Evolutionary conservation across 2,113 vertebrate species (phyloP).

Genomic region (Clarias batrachus): DNA sequence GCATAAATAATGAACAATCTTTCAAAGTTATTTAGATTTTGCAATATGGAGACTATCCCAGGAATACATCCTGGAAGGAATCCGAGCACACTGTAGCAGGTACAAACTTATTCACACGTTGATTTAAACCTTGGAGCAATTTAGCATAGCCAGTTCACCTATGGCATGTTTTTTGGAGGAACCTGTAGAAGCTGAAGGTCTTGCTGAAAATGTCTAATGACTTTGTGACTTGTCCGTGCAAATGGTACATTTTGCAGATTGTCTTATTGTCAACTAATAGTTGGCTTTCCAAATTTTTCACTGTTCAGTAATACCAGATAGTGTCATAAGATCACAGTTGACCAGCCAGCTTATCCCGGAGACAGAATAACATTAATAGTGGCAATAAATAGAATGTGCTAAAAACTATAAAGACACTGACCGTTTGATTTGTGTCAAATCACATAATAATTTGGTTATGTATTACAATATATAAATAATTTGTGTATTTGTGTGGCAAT

Average conservation of each 20-base stretch:
- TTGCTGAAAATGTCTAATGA: too few relatives aligned
- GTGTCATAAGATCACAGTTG: neutral
- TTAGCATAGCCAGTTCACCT: neutral
- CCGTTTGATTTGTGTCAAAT: neutral
- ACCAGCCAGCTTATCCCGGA: neutral
- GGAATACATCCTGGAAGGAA: neutral
- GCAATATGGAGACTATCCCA: neutral
- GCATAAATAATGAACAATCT: neutral
- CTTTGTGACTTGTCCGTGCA: neutral
- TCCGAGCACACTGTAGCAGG: neutral
- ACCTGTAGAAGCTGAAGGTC: neutral
- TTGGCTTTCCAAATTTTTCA: neutral
- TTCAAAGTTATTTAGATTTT: neutral
- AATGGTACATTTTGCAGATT: neutral
- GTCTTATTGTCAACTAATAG: neutral
- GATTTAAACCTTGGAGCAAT: neutral
- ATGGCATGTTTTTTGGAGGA: neutral
- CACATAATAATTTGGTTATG: neutral
- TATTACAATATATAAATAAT: too few relatives aligned
- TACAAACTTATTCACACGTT: neutral
- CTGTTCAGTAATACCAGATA: neutral
- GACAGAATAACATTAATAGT: neutral
- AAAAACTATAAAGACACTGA: neutral
- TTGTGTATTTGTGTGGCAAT: too few relatives aligned
- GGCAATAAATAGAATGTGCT: too few relatives aligned